Base-by-base conservation (phyloP, 2,797 vertebrate species). In the Typhlichthys eigenmanni region DNA sequence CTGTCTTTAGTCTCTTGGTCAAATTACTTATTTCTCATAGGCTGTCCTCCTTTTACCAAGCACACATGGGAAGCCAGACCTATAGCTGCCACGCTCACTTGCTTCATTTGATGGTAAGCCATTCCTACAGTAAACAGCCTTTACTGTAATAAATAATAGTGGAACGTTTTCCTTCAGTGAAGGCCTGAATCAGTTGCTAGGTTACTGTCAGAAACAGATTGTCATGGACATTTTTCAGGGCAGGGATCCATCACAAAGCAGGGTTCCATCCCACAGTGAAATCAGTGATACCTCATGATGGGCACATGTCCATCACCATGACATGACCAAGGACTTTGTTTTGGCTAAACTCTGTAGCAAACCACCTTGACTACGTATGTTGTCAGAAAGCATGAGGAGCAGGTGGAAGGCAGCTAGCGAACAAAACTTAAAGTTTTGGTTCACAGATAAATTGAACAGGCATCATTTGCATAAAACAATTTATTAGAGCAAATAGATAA, bases 1-100 rank as follows among this genome's bases (percentile, higher is more conserved):
- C 13, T 75, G 79, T 84, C 81, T 72, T 66, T 72, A 55, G 74
- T 83, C 56, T 54, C 24, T 29, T 29, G 24, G 32, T 74, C 80
- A 70, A 79, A 82, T 63, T 57, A 74, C 68, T 72, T 62, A 78
- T 90, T 87, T 82, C 65, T 88, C 77, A 71, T 56, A 68, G 74
- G 66, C 59, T 68, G 81, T 83, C 78, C 58, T 81, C 58, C 61
- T 75, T 68, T 89, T 90, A 90, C 69, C 45, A 66, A 64, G 52
- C 68, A 64, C 85, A 90, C 83, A 91, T 88, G 85, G 60, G 56
- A 50, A 57, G 79, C 65, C 74, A 68, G 77, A 72, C 72, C 63
- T 38, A 38, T 38, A 62, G 62, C 60, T 71, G 64, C 74, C 60
- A 81, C 69, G 63, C 62, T 58, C 63, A 46, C 61, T 9, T 34